Percentiles rank a stretch among this genome's conserved stretches.
Evolutionary conservation across 2,113 vertebrate species (phyloP).

Genomic region (Channa argus): DNA sequence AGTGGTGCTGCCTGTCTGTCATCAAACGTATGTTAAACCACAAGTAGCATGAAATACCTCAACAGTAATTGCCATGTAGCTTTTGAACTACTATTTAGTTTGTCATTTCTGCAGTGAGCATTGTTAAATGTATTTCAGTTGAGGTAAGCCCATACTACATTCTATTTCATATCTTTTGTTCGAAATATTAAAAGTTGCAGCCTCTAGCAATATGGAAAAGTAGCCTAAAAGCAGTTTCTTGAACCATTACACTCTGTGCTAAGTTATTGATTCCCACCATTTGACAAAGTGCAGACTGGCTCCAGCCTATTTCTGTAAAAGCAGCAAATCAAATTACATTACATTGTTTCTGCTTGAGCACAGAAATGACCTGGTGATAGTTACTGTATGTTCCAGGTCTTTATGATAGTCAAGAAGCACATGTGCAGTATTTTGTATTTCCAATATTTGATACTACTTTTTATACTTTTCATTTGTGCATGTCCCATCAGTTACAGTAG

Average conservation of each 20-base stretch:
- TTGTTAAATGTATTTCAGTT: neutral
- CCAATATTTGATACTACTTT: too few relatives aligned
- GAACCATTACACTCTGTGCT: constrained; percentile 41
- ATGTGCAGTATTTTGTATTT: too few relatives aligned
- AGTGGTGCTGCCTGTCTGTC: constrained; percentile 95
- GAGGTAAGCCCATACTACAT: constrained; percentile 12
- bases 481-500: too few relatives aligned
- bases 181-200: constrained; percentile 45
- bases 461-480: too few relatives aligned
- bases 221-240: constrained; percentile 45
- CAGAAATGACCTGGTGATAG: constrained; percentile 31
- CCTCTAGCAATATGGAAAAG: constrained; percentile 30
- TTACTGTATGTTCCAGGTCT: neutral
- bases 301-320: constrained; percentile 48
- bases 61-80: neutral
- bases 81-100: neutral
- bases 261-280: constrained; percentile 51
- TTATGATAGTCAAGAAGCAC: too few relatives aligned
- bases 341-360: constrained; percentile 31
- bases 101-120: neutral
- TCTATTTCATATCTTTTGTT: constrained; percentile 38
- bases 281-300: constrained; percentile 43
- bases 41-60: constrained; percentile 1
- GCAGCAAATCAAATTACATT: constrained; percentile 53
- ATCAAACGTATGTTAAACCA: constrained; percentile 91